Base-by-base conservation (phyloP, 1,140 invertebrate genomes). In the Ruditapes philippinarum region DNA sequence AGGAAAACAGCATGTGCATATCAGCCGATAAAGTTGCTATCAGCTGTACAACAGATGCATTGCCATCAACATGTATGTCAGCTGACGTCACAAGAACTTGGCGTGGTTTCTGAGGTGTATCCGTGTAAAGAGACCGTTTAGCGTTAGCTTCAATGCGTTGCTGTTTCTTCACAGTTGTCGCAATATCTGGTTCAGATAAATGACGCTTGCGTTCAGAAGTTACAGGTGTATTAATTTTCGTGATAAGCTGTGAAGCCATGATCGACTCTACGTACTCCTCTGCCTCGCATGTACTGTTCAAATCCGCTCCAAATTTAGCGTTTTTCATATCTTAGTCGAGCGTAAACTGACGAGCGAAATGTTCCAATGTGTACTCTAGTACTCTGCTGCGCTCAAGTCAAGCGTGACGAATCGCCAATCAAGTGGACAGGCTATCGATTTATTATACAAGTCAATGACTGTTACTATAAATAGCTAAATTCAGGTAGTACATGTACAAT, bases 41-140 rank as follows among this genome's bases (percentile, higher is more conserved):
- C 19, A 80, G 51, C 51, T 57, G 51, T 57, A 14, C 49, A 31
- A 80, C 49, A 28, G 78, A 57, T 54, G 49, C 11, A 57, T 80
- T 80, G 31, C 78, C 78, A 60, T 51, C 45, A 7, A 80, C 78
- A 80, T 80, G 78, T 9, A 57, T 31, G 51, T 80, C 78, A 11
- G 51, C 51, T 38, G 49, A 12, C 25, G 73, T 78, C 7, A 78
- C 73, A 40, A 78, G 12, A 45, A 78, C 38, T 38, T 78, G 5
- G 45, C 22, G 25, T 28, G 45, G 49, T 36, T 78, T 54, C 25
- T 54, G 12, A 28, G 49, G 78, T 11, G 54, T 57, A 2, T 80
- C 31, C 4, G 7, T 57, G 28, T 80, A 60, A 38, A 57, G 4
- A 19, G 49, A 5, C 5, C 49, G 31, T 36, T 60, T 80, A 33